Evolutionary conservation across 2,888 invertebrate genomes (phyloP), one percentile per base, ranked within the genome.

Genomic region (Sinotaia quadrata): DNA sequence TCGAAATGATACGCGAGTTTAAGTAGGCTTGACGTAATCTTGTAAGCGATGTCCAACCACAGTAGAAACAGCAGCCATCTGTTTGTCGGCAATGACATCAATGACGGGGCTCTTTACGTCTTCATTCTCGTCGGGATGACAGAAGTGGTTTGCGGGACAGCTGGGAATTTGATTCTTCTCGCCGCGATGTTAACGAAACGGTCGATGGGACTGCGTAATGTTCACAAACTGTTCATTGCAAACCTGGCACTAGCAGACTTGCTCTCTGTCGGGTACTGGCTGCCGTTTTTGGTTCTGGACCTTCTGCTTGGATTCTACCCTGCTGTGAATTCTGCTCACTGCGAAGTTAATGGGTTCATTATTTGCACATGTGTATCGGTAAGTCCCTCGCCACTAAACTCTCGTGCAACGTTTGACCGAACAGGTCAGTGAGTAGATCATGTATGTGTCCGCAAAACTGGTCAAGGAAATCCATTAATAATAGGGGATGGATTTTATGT

Each of bases 221-320:
- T 60, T 27, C 66, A 69, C 60, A 65, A 69, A 54, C 29, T 69
- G 51, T 69, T 60, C 69, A 60, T 69, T 31, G 66, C 60, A 12
- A 69, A 66, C 56, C 54, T 69, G 69, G 69, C 69, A 3, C 12
- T 66, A 31, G 69, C 69, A 5, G 69, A 69, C 36, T 49, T 69
- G 54, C 31, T 60, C 29, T 59, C 66, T 18, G 66, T 54, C 24
- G 60, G 66, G n/a, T 69, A 69, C 66, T 65, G 31, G 24, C 60
- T 66, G 44, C 52, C 60, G 8, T 60, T 54, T 49, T 69, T 57
- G 54, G 27, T 69, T 31, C 34, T 60, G 33, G 69, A 69, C 47
- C 34, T 60, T 21, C 4, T 4, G n/a, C 60, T 60, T 8, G 69
- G 69, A 34, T 29, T 44, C 34, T 24, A 41, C n/a, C 65, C 65